A percentile compares a stretch with the other conserved stretches of the same genome.
These are phyloP conservation scores for Hyphantria cunea DNA, from an alignment of 1,140 invertebrate species.

Conservation along the genomic window DNA sequence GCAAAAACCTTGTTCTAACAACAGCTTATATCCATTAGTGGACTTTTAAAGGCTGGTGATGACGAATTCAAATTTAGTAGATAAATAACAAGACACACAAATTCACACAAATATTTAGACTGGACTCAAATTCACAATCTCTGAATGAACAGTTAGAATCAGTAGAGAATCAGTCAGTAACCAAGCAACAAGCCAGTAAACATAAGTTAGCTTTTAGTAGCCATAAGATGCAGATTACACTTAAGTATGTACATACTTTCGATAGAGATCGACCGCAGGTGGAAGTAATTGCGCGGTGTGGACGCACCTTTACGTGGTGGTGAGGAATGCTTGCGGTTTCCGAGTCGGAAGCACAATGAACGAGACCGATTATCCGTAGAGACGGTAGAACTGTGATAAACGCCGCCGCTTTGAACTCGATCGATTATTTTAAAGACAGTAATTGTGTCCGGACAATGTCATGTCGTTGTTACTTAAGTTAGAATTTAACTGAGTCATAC, in stretches of 20 bases:
- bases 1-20: too few species aligned
- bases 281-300: slow-evolving; percentile 23
- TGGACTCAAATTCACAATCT: too few species aligned
- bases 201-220: not conserved
- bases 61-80: too few species aligned
- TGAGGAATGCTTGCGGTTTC: slow-evolving; percentile 44
- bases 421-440: not conserved
- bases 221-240: slow-evolving; percentile 24
- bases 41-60: too few species aligned
- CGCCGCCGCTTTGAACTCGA: slow-evolving; percentile 11
- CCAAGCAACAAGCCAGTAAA: too few species aligned
- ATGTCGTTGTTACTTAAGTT: not conserved
- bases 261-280: slow-evolving; percentile 13
- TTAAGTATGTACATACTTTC: slow-evolving; percentile 15
- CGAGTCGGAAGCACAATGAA: slow-evolving; percentile 35
- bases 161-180: too few species aligned
- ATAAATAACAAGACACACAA: too few species aligned
- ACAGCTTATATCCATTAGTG: too few species aligned
- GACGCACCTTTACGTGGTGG: slow-evolving; percentile 19
- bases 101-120: too few species aligned
- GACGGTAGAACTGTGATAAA: not conserved
- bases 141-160: too few species aligned
- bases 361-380: slow-evolving; percentile 10
- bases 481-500: too few species aligned
- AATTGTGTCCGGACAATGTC: not conserved